Evolutionary conservation across 2,797 vertebrate species (phyloP).

Genomic region (Mus minutoides): DNA sequence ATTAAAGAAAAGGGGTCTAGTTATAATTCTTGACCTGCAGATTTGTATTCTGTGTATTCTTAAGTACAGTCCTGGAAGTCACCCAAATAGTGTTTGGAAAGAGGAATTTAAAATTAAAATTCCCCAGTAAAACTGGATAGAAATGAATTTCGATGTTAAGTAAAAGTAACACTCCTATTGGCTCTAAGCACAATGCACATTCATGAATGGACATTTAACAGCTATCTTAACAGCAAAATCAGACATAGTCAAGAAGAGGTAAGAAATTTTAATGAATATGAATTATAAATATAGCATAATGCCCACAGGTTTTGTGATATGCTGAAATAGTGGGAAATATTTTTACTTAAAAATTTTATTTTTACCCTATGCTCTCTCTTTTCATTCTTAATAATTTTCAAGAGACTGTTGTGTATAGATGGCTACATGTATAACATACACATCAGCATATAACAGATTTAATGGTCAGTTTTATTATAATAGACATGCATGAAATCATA

Average conservation of each 20-base stretch:
- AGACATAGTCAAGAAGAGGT: not conserved
- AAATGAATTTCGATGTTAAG: not conserved
- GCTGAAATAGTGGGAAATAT: conserved; percentile 44
- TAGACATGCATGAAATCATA: conserved; percentile 18
- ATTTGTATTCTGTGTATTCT: not conserved
- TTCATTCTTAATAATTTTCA: conserved; percentile 44
- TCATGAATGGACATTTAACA: conserved; percentile 39
- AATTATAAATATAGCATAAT: conserved; percentile 59
- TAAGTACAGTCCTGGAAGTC: conserved; percentile 2
- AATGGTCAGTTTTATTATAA: not conserved
- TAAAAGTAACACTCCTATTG: not conserved
- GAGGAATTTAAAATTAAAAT: conserved; percentile 35
- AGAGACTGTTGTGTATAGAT: conserved; percentile 5
- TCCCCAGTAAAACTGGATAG: not conserved
- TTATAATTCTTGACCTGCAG: not conserved
- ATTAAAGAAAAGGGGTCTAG: not conserved
- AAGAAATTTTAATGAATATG: conserved; percentile 62
- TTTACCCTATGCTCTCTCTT: not conserved
- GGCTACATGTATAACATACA: not conserved
- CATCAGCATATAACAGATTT: not conserved
- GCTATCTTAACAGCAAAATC: conserved; percentile 35
- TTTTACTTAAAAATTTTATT: conserved; percentile 46
- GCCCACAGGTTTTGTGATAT: conserved; percentile 47
- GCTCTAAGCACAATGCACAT: conserved; percentile 47
- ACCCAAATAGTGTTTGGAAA: not conserved